Base-by-base conservation (phyloP, 2,888 invertebrate species). In the Anticlea derivata region DNA sequence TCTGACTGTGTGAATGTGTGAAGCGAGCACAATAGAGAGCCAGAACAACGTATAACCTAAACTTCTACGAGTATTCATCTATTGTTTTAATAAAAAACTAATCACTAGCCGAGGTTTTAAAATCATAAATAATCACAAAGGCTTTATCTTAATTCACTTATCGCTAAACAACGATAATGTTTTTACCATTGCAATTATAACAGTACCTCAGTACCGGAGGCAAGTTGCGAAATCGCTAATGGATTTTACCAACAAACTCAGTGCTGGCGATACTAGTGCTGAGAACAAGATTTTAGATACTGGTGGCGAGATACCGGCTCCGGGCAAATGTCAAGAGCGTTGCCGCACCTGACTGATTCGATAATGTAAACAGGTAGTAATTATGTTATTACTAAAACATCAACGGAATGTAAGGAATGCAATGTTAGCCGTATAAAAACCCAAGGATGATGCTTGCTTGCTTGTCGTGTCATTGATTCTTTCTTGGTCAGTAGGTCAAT, bases 281-380 rank as follows among this genome's bases (percentile, higher is more conserved):
- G 56, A 51, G 57, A 65, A 65, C 59, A 60, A 65, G 61, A 63
- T 63, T 60, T 59, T 57, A 57, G 60, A 61, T 62, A 61, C 58
- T 55, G 40, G 45, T 55, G 56, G 45, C 38, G 39, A 50, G 51
- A 44, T 53, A 56, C 49, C 54, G 58, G 55, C 63, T 65, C 50
- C 58, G 60, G 57, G 48, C 58, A 72, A 75, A 73, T 73, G 74
- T 73, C 73, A 74, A 74, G 73, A 74, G 58, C 73, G 66, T 63
- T 65, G 66, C 61, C 63, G 58, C 62, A 65, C 60, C 62, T 62
- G 55, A 55, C 47, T 46, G 45, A 63, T 58, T 49, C 50, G 38
- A 48, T 56, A 58, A 59, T 55, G 48, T 49, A 44, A 54, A 48
- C 55, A 58, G 50, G 57, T 61, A 61, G 50, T 51, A 46, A 44